Base-by-base conservation (phyloP, 2,888 invertebrate genomes). In the Subacronicta megacephala region DNA sequence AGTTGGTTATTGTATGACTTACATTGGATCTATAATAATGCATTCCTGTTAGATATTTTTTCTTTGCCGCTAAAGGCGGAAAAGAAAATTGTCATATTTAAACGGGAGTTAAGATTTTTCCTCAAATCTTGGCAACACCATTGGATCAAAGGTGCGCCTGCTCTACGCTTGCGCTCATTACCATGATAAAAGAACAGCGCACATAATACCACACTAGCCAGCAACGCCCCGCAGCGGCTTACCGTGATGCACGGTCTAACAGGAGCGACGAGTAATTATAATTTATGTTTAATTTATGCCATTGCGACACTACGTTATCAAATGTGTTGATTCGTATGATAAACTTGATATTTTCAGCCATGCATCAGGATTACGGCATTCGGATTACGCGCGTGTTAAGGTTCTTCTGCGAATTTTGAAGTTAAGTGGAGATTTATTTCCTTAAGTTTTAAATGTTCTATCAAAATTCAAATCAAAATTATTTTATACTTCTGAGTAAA, bases 281-380 rank as follows among this genome's bases (percentile, higher is more conserved):
- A 75, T 72, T 68, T 63, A 73, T 68, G n/a, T 37, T 42, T 50
- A 44, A 67, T 62, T 63, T 63, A 72, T 63, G 54, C 72, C 54
- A 50, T 36, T 43, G 10, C 13, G 43, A 40, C 12, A 10, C 15
- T 26, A 12, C 31, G 59, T 49, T 31, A 57, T 35, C 35, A 49
- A 38, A 53, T 61, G 47, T 65, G 59, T 55, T 70, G 57, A 65
- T 56, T 59, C 63, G 45, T 70, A 37, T 57, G 33, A 63, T 41
- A 55, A 59, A 62, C 41, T 38, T 38, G n/a, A 29, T 45, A 59
- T 56, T 58, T 51, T 31, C 52, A 44, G 31, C 53, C 44, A 56
- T 74, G 42, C 56, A 59, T 74, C 67, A 63, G 16, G 67, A 62
- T 75, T 60, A 61, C 23, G n/a, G 5, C 13, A 20, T 40, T 37